Base-by-base conservation (phyloP, 2,888 invertebrate species). In the Conomelus anceps region DNA sequence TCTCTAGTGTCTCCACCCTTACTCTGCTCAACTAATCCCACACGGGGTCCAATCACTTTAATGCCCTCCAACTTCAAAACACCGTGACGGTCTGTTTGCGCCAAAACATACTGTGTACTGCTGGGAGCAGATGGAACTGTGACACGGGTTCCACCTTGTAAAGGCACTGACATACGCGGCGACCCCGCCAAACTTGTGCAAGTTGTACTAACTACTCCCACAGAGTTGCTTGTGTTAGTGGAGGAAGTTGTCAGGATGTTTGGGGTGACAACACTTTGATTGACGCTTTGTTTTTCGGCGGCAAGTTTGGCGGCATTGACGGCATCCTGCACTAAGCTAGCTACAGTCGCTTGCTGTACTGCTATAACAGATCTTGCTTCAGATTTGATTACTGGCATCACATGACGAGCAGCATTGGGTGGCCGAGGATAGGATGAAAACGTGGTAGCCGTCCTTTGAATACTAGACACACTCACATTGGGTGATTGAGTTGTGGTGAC, bases 321-420 rank as follows among this genome's bases (percentile, higher is more conserved):
- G 22, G 91, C 91, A 90, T 90, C 91, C 84, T 91, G 91, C n/a
- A 91, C 91, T 84, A 91, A 90, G 89, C 91, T 91, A 0, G 91
- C 91, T 34, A 91, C 91, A 84, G 91, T 90, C 9, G 91, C 91
- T 90, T 91, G 91, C 86, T 91, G 91, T 34, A 91, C 90, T 85
- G 91, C 89, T 85, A 90, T 89, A 22, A 90, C 90, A 23, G 89
- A 89, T 41, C 90, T 87, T 22, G 89, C 90, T 29, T 90, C 90
- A 22, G 90, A 89, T 85, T 90, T 90, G 13, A 89, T 89, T 23
- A 89, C 29, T 22, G 89, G 89, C n/a, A 89, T 86, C 4, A 90
- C 88, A 90, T 90, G 90, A 13, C 90, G 86, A 9, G 90, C 89
- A n/a, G 88, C 88, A 7, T 84, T 85, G 6, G 88, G 84, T 34